Evolutionary conservation across 2,888 invertebrate genomes (phyloP).

Genomic region (Diplolepis rosae): DNA sequence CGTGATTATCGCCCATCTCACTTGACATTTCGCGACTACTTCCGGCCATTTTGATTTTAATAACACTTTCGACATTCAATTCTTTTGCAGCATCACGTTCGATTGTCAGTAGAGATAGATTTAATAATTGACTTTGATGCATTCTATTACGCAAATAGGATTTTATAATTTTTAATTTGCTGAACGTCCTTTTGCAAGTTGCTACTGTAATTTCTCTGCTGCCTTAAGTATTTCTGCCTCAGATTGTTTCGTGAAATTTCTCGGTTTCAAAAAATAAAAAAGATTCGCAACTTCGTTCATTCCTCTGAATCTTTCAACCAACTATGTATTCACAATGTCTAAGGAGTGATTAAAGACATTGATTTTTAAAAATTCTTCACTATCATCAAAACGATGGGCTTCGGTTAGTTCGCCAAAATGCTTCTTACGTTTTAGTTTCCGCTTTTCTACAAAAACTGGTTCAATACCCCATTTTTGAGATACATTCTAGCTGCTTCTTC

Average conservation of each 20-base stretch:
- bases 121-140: not conserved
- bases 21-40: no score
- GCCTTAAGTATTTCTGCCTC: not conserved
- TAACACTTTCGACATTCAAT: not conserved
- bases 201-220: not conserved
- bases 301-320: not conserved
- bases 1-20: no score
- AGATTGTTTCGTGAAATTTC: not conserved
- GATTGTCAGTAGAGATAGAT: not conserved
- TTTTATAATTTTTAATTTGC: not conserved
- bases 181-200: not conserved
- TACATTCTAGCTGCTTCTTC: no score
- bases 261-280: not conserved
- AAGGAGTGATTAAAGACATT: not conserved
- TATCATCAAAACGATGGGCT: not conserved
- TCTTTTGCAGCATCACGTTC: not conserved
- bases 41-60: no score
- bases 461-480: not conserved
- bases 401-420: conserved; percentile 3
- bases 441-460: not conserved
- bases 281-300: conserved; percentile 9
- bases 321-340: conserved; percentile 14
- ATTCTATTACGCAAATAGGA: not conserved
- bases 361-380: conserved; percentile 15
- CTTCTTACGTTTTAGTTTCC: not conserved